A percentile compares a stretch with the other conserved stretches of the same genome.
Conservation (phyloP, 2,797 vertebrate genomes). For the Aphelocoma californica region DNA sequence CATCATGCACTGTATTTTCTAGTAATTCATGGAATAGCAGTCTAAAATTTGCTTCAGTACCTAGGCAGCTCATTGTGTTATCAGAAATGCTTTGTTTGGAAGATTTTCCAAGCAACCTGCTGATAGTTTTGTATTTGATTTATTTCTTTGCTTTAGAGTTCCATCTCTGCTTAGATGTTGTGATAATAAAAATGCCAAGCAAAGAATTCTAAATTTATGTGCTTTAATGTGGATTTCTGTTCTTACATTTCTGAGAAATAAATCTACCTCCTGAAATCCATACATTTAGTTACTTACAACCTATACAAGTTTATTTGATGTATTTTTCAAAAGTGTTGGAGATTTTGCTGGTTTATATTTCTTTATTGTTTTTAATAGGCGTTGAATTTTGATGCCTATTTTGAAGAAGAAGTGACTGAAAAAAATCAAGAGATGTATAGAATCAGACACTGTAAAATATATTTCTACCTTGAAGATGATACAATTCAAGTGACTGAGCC, state of each 20-base stretch:
- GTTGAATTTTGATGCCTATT: constrained; percentile 88
- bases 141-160: constrained; percentile 29
- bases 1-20: constrained; percentile 13
- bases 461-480: constrained; percentile 90
- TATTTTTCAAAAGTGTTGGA: constrained; percentile 21
- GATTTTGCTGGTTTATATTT: constrained; percentile 37
- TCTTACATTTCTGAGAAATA: constrained; percentile 6
- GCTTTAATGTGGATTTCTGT: constrained; percentile 27
- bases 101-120: constrained; percentile 27
- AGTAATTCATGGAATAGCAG: background rate
- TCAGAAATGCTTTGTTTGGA: constrained; percentile 22
- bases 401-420: constrained; percentile 81
- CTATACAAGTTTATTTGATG: constrained; percentile 20
- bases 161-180: constrained; percentile 24
- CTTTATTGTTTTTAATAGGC: constrained; percentile 77
- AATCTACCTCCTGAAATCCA: constrained; percentile 7
- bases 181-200: constrained; percentile 28
- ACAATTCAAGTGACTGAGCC: constrained; percentile 92
- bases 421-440: constrained; percentile 79
- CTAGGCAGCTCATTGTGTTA: constrained; percentile 6
- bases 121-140: constrained; percentile 46
- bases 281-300: constrained; percentile 9
- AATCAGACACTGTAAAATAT: constrained; percentile 88
- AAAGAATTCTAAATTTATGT: constrained; percentile 28
- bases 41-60: constrained; percentile 29